Conservation (phyloP, 2,797 vertebrate species). For the Babyrousa celebensis region DNA sequence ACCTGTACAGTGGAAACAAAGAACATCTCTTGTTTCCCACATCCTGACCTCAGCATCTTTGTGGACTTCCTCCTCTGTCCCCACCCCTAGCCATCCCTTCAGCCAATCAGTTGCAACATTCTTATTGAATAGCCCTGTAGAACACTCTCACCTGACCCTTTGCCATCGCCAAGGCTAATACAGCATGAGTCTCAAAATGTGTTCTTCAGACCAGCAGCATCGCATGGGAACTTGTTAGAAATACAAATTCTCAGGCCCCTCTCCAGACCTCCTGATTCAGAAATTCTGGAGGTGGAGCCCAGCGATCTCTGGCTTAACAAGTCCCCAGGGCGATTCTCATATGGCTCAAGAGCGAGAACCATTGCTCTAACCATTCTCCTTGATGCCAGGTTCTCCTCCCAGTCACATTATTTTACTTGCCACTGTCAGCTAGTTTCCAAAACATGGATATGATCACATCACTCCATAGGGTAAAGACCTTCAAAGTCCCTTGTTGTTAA, state of each 20-base stretch:
- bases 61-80: background rate
- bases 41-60: background rate
- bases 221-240: background rate
- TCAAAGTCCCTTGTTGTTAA: background rate
- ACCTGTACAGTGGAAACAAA: slow-evolving; percentile 65
- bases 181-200: background rate
- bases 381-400: background rate
- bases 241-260: background rate
- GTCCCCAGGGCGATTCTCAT: background rate
- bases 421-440: background rate
- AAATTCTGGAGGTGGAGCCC: background rate
- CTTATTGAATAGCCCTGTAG: background rate
- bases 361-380: background rate
- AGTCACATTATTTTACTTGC: background rate
- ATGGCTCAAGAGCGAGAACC: background rate
- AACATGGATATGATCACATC: background rate
- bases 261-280: background rate
- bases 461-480: background rate
- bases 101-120: background rate
- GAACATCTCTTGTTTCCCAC: background rate
- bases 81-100: background rate
- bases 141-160: background rate
- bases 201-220: background rate
- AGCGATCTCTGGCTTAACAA: background rate
- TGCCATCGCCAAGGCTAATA: background rate